Evolutionary conservation across 2,888 invertebrate species (phyloP), one percentile per base, ranked within the genome.

Genomic region (Chymomyza amoena): DNA sequence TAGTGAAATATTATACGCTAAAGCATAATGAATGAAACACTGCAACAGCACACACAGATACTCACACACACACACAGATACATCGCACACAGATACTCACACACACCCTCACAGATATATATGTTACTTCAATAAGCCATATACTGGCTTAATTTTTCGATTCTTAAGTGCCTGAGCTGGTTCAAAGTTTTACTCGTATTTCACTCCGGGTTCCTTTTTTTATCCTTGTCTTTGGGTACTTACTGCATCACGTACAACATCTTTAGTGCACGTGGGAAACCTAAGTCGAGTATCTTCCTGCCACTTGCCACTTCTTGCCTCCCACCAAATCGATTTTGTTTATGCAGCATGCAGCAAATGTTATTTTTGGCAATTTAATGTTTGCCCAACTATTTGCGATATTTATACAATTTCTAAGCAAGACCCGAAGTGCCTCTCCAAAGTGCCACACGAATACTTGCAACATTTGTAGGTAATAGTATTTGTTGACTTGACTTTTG

Each of bases 371-470:
- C 39, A 45, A 15, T 45, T 45, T 45, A 13, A 45, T 45, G 39
- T 45, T 45, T 45, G 39, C 39, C 13, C 39, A 45, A 45, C 39
- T 45, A 45, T 45, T 45, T 45, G 13, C 13, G 13, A 45, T 45
- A 45, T 45, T 45, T 45, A 45, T 45, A 45, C 39, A 45, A 45
- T 45, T 45, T 45, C 39, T 13, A 4, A 1, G 39, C 13, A 10
- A 13, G 13, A 10, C 4, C 39, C 13, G 39, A 2, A 13, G 13
- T 45, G 39, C 39, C 39, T 13, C 39, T 13, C 7, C n/a, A 13
- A n/a, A n/a, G 6, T 18, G 28, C 6, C 15, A 28, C 61, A 73
- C 61, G 68, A 64, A 60, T 45, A 13, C 39, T 10, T 45, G 39
- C 39, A 1, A 45, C 39, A 45, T 2, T 45, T 65, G 18, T 0